Evolutionary conservation across 2,888 invertebrate species (phyloP), one percentile per base, ranked within the genome.

Genomic region (Athetis lepigone): DNA sequence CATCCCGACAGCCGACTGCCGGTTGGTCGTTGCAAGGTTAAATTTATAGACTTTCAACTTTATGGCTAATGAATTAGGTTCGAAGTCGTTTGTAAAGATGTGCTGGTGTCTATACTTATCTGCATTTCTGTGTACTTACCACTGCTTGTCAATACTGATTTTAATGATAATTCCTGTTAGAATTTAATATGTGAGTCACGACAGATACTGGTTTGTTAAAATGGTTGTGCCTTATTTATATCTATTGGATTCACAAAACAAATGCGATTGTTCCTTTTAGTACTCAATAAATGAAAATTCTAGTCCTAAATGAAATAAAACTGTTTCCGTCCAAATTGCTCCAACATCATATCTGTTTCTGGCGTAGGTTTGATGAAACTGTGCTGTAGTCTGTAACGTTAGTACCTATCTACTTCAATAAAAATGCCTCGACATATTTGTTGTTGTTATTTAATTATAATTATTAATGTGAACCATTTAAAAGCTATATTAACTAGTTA

Each of bases 311-410:
- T 80, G 58, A 80, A 86, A 88, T 85, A 88, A 80, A 88, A 92
- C 90, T 86, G 84, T 90, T 92, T 94, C 94, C 94, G 94, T 95
- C 94, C 94, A 93, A 93, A 92, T 91, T 93, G 87, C 88, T 91
- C 88, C 86, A 87, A 80, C 87, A 75, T 84, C 82, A 82, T 83
- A 69, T 86, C 80, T 85, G 81, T 84, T 79, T 85, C 85, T 82
- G 80, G 75, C 70, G 71, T 79, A 76, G 57, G 63, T 77, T 66
- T 80, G 68, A 78, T 81, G 73, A 77, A 75, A 72, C 66, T 77
- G 70, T 81, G 69, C 75, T 78, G 80, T 83, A 80, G 79, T 60
- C 75, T 78, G 80, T 83, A 80, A 80, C 61, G 72, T 80, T 59
- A 72, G 78, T 59, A 70, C 13, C 33, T 33, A 13, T 13, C 33